Conservation (phyloP, 2,113 vertebrate genomes). For the Ceyx melanurus region DNA sequence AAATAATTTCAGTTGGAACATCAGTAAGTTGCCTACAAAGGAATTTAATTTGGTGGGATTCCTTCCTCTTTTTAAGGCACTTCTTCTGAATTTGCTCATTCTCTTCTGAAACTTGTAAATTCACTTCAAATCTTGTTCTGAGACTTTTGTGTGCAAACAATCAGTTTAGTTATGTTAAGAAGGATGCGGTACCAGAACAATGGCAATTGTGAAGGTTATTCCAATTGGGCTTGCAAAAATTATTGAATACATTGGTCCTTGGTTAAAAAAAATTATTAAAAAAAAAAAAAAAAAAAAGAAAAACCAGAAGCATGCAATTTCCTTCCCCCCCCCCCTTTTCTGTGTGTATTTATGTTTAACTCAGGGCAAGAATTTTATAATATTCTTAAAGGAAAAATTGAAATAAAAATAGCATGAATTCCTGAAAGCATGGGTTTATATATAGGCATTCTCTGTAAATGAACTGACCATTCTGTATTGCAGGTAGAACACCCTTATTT, state of each 20-base stretch:
- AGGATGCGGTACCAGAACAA: constrained; percentile 52
- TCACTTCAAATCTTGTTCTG: constrained; percentile 61
- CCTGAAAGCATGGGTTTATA: constrained; percentile 45
- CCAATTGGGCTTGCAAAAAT: constrained; percentile 38
- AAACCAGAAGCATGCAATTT: constrained; percentile 30
- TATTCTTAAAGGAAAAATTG: constrained; percentile 35
- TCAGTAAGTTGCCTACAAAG: constrained; percentile 33
- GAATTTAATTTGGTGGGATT: constrained; percentile 46
- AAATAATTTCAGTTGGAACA: constrained; percentile 24
- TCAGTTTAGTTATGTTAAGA: constrained; percentile 54
- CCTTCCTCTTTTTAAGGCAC: constrained; percentile 19
- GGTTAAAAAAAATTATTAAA: constrained; percentile 19
- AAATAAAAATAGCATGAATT: constrained; percentile 59
- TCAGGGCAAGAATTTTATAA: constrained; percentile 65
- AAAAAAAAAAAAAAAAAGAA: neutral
- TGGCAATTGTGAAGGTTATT: constrained; percentile 54
- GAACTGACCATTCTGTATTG: constrained; percentile 9
- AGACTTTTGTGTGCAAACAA: constrained; percentile 55
- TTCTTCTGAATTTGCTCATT: constrained; percentile 53
- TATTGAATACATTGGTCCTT: constrained; percentile 63
- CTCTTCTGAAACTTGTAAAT: constrained; percentile 54
- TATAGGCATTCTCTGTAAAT: constrained; percentile 35
- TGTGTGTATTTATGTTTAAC: constrained; percentile 63
- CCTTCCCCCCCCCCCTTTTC: neutral
- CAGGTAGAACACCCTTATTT: constrained; percentile 25